Evolutionary conservation across 2,888 invertebrate species (phyloP).

Genomic region (Oscheius sp.): DNA sequence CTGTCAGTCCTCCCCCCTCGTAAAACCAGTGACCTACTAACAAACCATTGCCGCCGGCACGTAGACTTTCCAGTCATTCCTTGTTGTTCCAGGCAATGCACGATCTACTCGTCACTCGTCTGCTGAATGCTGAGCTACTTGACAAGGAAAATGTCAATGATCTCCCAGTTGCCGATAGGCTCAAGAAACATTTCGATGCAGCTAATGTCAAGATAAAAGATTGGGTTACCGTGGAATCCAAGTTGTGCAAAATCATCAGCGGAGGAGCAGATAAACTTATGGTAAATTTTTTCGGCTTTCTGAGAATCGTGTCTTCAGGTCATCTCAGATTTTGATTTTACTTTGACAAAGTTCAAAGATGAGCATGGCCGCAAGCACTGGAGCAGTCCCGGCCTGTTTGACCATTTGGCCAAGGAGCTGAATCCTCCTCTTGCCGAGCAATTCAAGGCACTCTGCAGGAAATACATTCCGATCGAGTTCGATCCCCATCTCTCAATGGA

Average conservation of each 20-base stretch:
- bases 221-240: slow-evolving; percentile 16
- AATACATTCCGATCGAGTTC: slow-evolving; percentile 73
- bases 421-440: slow-evolving; percentile 55
- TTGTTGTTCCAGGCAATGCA: not conserved
- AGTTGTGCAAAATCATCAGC: slow-evolving; percentile 22
- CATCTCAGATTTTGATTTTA: slow-evolving; percentile 72
- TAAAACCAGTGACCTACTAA: slow-evolving; percentile 23
- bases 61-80: slow-evolving; percentile 9
- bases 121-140: slow-evolving; percentile 1
- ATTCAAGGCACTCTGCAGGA: slow-evolving; percentile 61
- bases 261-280: slow-evolving; percentile 34
- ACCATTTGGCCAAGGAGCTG: slow-evolving; percentile 55
- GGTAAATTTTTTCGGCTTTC: slow-evolving; percentile 1
- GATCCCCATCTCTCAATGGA: slow-evolving; percentile 74
- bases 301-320: slow-evolving; percentile 40
- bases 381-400: slow-evolving; percentile 71
- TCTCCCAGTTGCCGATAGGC: not conserved
- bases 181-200: slow-evolving; percentile 20
- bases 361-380: slow-evolving; percentile 62
- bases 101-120: slow-evolving; percentile 1
- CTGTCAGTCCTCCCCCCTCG: slow-evolving; percentile 4
- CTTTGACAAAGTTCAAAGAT: slow-evolving; percentile 64
- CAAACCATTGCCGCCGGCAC: slow-evolving; percentile 1
- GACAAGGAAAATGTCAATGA: slow-evolving; percentile 26
- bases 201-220: slow-evolving; percentile 29